Evolutionary conservation across 1,140 invertebrate species (phyloP), one percentile per base, ranked within the genome.

Genomic region (Temnothorax longispinosus): DNA sequence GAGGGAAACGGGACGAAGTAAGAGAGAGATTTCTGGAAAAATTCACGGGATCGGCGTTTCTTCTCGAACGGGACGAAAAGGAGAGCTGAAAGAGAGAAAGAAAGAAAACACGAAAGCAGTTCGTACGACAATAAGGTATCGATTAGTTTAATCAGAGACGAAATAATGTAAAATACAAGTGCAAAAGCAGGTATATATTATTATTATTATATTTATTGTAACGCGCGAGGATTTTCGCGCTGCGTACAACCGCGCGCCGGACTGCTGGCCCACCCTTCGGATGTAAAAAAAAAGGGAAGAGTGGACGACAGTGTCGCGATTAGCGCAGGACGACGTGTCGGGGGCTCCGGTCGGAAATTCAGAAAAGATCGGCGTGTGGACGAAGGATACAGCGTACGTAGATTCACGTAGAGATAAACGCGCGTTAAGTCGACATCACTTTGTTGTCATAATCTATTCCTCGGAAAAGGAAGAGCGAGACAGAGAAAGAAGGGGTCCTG

Each of bases 51-150:
- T 44, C 27, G 44, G 41, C 69, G 67, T 56, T 81, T 84, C 54
- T 41, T 75, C 69, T 84, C 69, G 56, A 75, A 75, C 41, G 69
- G 35, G 38, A 60, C 54, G 54, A 84, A 71, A 74, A n/a, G 7
- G 18, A 35, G 50, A 35, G 50, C 4, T 32, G 18, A 15, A 58
- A n/a, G 47, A 64, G 0, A 6, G 15, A 38, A n/a, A 27, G 54
- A 18, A 60, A 88, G 62, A 84, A 87, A 85, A 89, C 91, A 91
- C 90, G 89, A 89, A 88, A 93, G 93, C 93, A 94, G 95, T 95
- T 95, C 92, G 94, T 94, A 94, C 95, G 95, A 95, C 94, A 95
- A 95, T 95, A 95, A 95, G 93, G 93, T 95, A 95, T 95, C 91
- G 94, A 95, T 95, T 95, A 95, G 93, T 95, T 95, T 94, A 94